A percentile compares a stretch with the other conserved stretches of the same genome.
These are phyloP conservation scores for Trichonephila inaurata DNA, from an alignment of 1,140 invertebrate genomes.

Conservation along the genomic window DNA sequence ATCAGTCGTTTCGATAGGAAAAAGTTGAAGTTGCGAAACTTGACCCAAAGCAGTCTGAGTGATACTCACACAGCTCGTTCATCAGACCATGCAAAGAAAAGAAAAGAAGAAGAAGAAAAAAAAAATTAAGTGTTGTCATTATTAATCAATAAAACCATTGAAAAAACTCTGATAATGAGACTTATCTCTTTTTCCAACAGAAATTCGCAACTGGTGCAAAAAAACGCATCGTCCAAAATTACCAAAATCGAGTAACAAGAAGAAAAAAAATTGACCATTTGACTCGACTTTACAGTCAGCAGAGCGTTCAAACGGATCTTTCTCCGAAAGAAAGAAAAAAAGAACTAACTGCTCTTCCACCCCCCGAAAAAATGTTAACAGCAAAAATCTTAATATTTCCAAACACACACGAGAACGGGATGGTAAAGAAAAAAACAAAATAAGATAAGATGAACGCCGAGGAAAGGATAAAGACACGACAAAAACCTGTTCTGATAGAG, in stretches of 20 bases:
- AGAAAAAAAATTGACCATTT: neutral
- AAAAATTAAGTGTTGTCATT: neutral
- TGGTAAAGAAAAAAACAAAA: neutral
- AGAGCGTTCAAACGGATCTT: conserved; percentile 33
- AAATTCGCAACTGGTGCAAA: neutral
- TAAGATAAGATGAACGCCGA: neutral
- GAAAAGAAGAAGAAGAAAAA: neutral
- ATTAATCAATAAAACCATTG: neutral
- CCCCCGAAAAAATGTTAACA: neutral
- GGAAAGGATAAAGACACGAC: neutral
- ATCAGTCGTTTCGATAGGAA: no score
- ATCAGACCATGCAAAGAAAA: neutral
- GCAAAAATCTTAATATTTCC: neutral
- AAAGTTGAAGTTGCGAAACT: no score
- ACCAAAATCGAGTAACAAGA: neutral
- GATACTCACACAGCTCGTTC: no score
- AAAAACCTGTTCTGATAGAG: conserved; percentile 9
- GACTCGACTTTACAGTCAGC: neutral
- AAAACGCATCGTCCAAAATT: neutral
- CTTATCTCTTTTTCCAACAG: neutral
- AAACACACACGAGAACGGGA: neutral
- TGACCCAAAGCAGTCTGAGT: no score
- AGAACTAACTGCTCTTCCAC: neutral
- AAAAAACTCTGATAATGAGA: neutral
- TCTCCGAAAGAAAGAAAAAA: neutral